phyloP scores from a whole-genome alignment of 2,113 vertebrate genomes.

The Pachyramphus minor region DNA sequence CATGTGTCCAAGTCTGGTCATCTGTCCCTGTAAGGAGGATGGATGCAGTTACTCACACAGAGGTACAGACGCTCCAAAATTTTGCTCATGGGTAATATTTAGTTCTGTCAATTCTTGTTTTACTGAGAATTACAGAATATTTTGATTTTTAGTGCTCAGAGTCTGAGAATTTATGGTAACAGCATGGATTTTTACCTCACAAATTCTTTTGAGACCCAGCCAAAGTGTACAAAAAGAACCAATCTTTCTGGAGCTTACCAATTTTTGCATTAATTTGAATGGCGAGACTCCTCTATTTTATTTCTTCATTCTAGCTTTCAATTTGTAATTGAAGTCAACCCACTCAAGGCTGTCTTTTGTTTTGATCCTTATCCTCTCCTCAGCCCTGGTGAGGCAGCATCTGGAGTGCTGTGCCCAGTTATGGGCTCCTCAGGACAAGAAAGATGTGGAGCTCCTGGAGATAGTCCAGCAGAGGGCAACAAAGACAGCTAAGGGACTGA shows the following conservation, averaged over 20 bases:
- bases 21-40: not conserved
- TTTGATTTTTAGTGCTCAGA: not conserved
- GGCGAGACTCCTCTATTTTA: not conserved
- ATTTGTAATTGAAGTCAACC: not conserved
- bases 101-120: not conserved
- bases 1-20: not conserved
- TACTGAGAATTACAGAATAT: not conserved
- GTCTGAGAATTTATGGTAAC: not conserved
- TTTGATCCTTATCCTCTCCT: not conserved
- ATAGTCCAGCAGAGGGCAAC: too few species aligned
- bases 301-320: not conserved
- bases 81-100: not conserved
- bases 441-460: not conserved
- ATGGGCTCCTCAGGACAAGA: not conserved
- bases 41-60: fast-evolving
- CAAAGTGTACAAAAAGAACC: not conserved
- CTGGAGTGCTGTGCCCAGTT: not conserved
- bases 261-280: not conserved
- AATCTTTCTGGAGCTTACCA: not conserved
- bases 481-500: not conserved
- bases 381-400: too few species aligned
- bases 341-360: not conserved
- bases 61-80: not conserved
- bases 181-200: not conserved
- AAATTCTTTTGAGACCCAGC: not conserved